Base-by-base conservation (phyloP, 2,797 vertebrate species). In the Apodemus agrarius region DNA sequence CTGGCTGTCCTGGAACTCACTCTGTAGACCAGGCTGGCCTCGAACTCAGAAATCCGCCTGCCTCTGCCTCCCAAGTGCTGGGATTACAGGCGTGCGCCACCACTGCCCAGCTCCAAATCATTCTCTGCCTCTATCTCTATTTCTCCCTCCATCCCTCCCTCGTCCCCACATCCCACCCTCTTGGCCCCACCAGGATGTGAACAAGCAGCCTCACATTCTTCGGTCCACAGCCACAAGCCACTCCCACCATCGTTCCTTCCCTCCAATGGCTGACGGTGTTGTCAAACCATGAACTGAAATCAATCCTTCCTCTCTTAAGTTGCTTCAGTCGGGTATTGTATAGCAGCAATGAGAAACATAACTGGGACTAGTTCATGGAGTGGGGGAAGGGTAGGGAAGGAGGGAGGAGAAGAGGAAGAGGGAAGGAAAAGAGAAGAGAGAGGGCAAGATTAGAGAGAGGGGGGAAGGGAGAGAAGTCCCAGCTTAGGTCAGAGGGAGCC, bases 401-500 rank as follows among this genome's bases (percentile, higher is more conserved):
- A 69, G n/a, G 5, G 24, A 46, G 37, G 19, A 29, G 1, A 8
- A 12, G 29, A 46, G 43, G 13, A 17, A 40, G 49, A n/a, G 29
- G 19, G 26, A 10, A 7, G 13, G 13, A 29, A 19, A n/a, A 26
- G 26, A 12, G 9, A 10, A 5, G 17, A 54, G 31, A 14, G 3
- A 22, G 52, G 21, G 3, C 6, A 46, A 40, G 52, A 52, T 52
- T 52, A 59, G 31, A 29, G 63, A 29, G 29, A 34, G 63, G 1
- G 37, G 72, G 37, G 3, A 21, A 40, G 29, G 7, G 34, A 63
- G 29, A 22, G 29, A 75, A 26, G 31, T 3, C 29, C 17, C 40
- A 11, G 9, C 46, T 75, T 81, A n/a, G 43, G 22, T 4, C 0
- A 1, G 6, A 19, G n/a, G 61, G 19, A 31, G 1, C 34, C 2